A percentile compares a stretch with the other conserved stretches of the same genome.
Evolutionary conservation across 2,888 invertebrate species (phyloP).

Genomic region (Eudasyphora cyanicolor): DNA sequence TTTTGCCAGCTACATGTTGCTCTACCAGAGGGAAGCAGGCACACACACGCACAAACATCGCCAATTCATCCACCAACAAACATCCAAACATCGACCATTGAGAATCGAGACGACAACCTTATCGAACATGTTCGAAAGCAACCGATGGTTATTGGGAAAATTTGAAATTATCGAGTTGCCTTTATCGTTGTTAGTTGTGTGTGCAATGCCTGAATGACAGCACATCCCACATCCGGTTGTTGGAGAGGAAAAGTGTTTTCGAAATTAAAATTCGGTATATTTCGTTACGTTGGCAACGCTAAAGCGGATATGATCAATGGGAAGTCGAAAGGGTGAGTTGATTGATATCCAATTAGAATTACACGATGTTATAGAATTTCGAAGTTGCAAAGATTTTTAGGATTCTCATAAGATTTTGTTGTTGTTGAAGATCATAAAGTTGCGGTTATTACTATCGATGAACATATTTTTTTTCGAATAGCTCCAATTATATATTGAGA

Average conservation of each 20-base stretch:
- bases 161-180: constrained; percentile 26
- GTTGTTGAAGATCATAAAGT: no score
- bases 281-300: constrained; percentile 12
- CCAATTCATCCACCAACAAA: no score
- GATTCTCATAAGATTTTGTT: no score
- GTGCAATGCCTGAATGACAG: constrained; percentile 43
- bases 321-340: constrained; percentile 33
- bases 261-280: background rate
- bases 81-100: background rate
- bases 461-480: no score
- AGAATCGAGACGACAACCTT: constrained; percentile 17
- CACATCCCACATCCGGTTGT: constrained; percentile 65
- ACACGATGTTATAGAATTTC: no score
- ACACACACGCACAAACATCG: background rate
- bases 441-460: no score
- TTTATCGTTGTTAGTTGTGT: constrained; percentile 51
- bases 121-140: constrained; percentile 55
- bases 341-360: no score
- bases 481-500: no score
- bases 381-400: no score
- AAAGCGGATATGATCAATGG: constrained; percentile 26
- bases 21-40: background rate
- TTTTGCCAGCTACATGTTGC: constrained; percentile 47
- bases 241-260: constrained; percentile 48
- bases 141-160: constrained; percentile 24